Percentiles rank a stretch among this genome's conserved stretches.
Conservation (phyloP, 2,797 vertebrate genomes). For the Octomys mimax region DNA sequence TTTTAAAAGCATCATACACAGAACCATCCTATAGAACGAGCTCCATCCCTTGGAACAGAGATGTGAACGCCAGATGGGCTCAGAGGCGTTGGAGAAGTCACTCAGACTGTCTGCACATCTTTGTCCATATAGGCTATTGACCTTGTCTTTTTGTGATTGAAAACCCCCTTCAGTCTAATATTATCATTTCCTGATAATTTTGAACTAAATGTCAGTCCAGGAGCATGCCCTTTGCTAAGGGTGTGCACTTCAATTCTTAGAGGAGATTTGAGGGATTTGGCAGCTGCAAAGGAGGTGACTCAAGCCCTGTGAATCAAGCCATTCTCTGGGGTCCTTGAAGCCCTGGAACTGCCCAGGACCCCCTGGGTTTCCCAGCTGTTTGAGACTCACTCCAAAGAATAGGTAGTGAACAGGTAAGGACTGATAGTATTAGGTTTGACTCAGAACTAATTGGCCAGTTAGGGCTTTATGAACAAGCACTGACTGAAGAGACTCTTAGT, state of each 20-base stretch:
- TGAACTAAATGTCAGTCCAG: not conserved
- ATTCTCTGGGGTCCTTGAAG: not conserved
- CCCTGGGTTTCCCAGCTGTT: not conserved
- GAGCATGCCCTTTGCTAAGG: not conserved
- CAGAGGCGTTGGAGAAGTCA: not conserved
- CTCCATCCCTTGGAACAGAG: not conserved
- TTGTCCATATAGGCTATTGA: not conserved
- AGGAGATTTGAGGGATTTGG: slow-evolving; percentile 1
- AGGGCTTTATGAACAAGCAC: not conserved
- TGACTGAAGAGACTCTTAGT: not conserved
- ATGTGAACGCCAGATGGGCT: not conserved
- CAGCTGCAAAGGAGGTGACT: not conserved
- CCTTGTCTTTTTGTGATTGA: not conserved
- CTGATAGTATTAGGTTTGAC: not conserved
- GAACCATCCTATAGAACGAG: not conserved
- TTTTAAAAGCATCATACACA: not conserved
- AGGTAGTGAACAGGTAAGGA: not conserved
- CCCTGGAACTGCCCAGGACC: not conserved
- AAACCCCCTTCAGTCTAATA: not conserved
- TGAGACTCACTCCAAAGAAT: not conserved
- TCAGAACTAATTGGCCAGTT: not conserved
- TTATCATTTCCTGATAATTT: slow-evolving; percentile 5
- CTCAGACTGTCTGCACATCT: not conserved
- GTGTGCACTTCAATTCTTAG: not conserved
- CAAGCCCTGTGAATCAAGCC: not conserved